phyloP scores from a whole-genome alignment of 2,888 invertebrate genomes.

The Sinhomidia bicolor region DNA sequence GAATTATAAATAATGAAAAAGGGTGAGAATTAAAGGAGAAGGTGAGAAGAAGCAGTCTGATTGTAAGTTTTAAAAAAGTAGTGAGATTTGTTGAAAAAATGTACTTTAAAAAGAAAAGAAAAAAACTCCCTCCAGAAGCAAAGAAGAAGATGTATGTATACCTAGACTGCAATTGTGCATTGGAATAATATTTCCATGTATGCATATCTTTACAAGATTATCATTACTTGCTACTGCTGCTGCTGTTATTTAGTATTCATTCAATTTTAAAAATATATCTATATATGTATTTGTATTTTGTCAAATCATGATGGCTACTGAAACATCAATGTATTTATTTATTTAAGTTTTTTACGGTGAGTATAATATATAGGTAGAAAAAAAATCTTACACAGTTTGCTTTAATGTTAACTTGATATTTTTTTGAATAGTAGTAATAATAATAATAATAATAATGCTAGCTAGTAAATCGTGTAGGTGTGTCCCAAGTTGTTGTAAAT shows the following conservation, averaged over 20 bases:
- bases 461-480: slow-evolving; percentile 25
- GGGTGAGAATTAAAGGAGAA: slow-evolving; percentile 20
- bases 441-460: too few species aligned
- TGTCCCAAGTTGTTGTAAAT: not conserved
- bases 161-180: too few species aligned
- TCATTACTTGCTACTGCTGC: not conserved
- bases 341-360: too few species aligned
- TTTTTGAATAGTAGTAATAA: too few species aligned
- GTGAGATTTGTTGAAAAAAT: not conserved
- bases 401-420: too few species aligned
- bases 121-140: slow-evolving; percentile 10
- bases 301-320: slow-evolving; percentile 61
- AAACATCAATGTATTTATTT: slow-evolving; percentile 59
- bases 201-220: slow-evolving; percentile 34
- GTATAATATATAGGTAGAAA: too few species aligned
- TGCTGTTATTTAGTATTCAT: too few species aligned
- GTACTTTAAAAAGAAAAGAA: slow-evolving; percentile 21
- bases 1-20: too few species aligned
- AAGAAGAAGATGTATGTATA: too few species aligned
- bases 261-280: too few species aligned
- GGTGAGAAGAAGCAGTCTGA: slow-evolving; percentile 4
- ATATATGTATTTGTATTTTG: slow-evolving; percentile 46
- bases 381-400: too few species aligned
- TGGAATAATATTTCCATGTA: slow-evolving; percentile 29
- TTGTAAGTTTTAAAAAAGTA: not conserved